These are phyloP conservation scores for Sciurus vulgaris DNA, from an alignment of 2,797 vertebrate genomes.

Conservation along the genomic window DNA sequence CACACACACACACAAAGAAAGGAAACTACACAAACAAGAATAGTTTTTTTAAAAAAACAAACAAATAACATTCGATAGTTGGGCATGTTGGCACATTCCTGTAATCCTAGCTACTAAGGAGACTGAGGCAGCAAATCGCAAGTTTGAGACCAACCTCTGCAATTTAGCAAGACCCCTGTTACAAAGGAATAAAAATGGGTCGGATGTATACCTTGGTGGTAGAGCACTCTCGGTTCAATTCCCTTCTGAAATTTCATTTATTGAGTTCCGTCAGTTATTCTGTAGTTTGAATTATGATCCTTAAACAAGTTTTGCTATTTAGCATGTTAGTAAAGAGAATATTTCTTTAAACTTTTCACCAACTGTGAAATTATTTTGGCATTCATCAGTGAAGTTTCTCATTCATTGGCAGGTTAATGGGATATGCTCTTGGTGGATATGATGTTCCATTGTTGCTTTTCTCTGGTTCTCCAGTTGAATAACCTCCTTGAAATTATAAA, in stretches of 20 bases:
- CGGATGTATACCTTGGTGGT: not conserved
- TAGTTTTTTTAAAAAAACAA: constrained; percentile 13
- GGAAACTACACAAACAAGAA: constrained; percentile 11
- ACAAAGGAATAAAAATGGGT: too few relatives aligned
- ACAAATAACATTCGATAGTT: too few relatives aligned
- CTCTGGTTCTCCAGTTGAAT: not conserved
- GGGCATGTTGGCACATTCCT: too few relatives aligned
- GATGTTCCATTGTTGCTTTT: not conserved
- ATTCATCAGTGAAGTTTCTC: not conserved
- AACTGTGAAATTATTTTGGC: not conserved
- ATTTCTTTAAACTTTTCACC: constrained; percentile 7
- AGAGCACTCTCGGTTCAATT: not conserved
- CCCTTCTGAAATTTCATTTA: not conserved
- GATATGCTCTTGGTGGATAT: not conserved
- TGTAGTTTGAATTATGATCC: not conserved
- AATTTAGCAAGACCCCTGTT: too few relatives aligned
- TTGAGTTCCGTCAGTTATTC: not conserved
- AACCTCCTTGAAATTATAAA: not conserved
- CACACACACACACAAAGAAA: too few relatives aligned
- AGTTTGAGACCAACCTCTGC: too few relatives aligned
- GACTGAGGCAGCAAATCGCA: too few relatives aligned
- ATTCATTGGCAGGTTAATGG: not conserved
- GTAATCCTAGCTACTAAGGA: too few relatives aligned
- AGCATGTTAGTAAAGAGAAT: not conserved
- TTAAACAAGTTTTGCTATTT: constrained; percentile 25